Base-by-base conservation (phyloP, 2,113 vertebrate species). In the Ramphastos sulfuratus region DNA sequence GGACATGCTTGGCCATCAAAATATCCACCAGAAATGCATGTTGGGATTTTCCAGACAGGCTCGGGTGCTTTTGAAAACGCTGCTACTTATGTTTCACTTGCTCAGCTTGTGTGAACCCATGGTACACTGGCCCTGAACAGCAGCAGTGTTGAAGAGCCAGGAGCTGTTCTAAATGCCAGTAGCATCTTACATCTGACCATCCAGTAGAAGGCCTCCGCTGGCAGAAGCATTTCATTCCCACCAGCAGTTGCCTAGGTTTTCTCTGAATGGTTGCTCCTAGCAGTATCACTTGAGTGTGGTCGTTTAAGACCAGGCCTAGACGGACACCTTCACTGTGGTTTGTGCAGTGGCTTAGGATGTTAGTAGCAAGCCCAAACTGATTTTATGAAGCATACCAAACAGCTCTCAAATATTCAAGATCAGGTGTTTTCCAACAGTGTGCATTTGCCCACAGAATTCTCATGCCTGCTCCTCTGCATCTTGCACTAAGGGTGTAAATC, bases 1-100 rank as follows among this genome's bases (percentile, higher is more conserved):
- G 28, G n/a, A 30, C 5, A 7, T 4, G 4, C 35, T 70, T 20
- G 33, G 25, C 11, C 2, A 7, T 16, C 25, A 42, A 37, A 66
- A 54, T 50, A 54, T 2, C 15, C 8, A 0, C 19, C 19, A 0
- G 3, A 27, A 48, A 4, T 3, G 15, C 3, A 1, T 20, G 12
- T 24, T 1, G 7, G 39, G 12, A 19, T 37, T 83, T 55, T 72
- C 37, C 21, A 52, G 39, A 16, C 44, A 12, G 50, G 12, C 20
- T 42, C 7, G 5, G 44, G 16, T 59, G 39, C 50, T 59, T 72
- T 44, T 44, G 82, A n/a, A 82, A 63, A n/a, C 2, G 1, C 20
- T 8, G 12, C 30, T 48, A 1, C 20, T 65, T 35, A 17, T 5
- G 16, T 56, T 82, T 65, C 15, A 4, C 15, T n/a, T 48, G 12